Evolutionary conservation across 2,888 invertebrate species (phyloP).

Genomic region (Calameuta filiformis): DNA sequence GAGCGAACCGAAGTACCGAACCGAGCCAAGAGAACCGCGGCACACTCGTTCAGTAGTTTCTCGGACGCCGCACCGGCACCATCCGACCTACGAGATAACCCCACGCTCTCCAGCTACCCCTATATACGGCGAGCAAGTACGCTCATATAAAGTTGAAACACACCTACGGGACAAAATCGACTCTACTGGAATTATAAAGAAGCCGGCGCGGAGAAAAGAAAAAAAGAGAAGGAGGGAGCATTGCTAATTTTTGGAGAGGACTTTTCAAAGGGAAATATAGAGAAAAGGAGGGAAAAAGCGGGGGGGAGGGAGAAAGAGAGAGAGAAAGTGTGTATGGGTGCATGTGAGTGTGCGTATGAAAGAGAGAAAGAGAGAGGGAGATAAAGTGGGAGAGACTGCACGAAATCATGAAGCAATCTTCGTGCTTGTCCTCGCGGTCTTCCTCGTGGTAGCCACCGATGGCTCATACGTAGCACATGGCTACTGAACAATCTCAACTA

Average conservation of each 20-base stretch:
- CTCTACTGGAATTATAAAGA: not conserved
- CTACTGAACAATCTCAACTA: not conserved
- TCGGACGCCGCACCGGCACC: conserved; percentile 64
- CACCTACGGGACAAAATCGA: not conserved
- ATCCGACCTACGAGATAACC: conserved; percentile 58
- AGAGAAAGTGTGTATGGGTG: conserved; percentile 10
- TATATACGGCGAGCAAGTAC: not conserved
- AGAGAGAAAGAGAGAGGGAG: not conserved
- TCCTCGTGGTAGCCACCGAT: not conserved
- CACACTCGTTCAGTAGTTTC: conserved; percentile 64
- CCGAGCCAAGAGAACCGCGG: conserved; percentile 60
- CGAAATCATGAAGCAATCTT: not conserved
- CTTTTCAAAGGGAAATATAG: not conserved
- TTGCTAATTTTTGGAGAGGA: conserved; percentile 1
- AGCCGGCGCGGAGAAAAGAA: not conserved
- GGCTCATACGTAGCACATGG: not conserved
- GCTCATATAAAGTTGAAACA: not conserved
- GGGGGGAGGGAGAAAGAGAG: conserved; percentile 8
- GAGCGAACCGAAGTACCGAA: conserved; percentile 55
- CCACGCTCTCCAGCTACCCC: conserved; percentile 35
- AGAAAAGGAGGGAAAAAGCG: conserved; percentile 8
- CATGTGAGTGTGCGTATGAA: conserved; percentile 1
- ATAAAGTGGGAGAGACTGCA: not conserved
- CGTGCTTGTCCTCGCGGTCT: not conserved
- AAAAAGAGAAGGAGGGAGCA: not conserved